Conservation (phyloP, 2,888 invertebrate genomes). For the Ganaspis brasiliensis region DNA sequence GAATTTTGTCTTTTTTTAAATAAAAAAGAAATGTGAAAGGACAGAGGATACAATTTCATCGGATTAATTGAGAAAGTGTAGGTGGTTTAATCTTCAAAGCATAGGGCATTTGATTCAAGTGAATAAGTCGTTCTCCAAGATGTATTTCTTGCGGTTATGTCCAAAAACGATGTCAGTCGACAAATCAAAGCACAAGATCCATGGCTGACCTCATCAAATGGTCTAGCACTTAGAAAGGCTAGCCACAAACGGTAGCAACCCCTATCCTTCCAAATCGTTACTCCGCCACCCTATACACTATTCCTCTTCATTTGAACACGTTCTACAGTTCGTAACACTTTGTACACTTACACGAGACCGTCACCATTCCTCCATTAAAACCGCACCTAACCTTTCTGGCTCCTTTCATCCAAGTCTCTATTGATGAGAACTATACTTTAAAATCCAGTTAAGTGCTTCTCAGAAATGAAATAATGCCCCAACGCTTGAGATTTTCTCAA, state of each 20-base stretch:
- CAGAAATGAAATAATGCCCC: not conserved
- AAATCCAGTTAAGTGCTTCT: slow-evolving; percentile 36
- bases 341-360: slow-evolving; percentile 21
- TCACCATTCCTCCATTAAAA: slow-evolving; percentile 35
- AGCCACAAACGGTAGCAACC: slow-evolving; percentile 42
- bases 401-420: slow-evolving; percentile 21
- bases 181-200: slow-evolving; percentile 39
- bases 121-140: slow-evolving; percentile 36
- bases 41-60: too few species aligned
- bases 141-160: slow-evolving; percentile 27
- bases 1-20: too few species aligned
- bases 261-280: slow-evolving; percentile 35
- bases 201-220: slow-evolving; percentile 53
- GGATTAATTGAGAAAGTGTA: slow-evolving; percentile 11
- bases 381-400: slow-evolving; percentile 26
- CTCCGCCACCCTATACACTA: slow-evolving; percentile 19
- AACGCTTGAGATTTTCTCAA: not conserved
- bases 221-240: slow-evolving; percentile 44
- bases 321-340: slow-evolving; percentile 16
- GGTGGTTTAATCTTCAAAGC: slow-evolving; percentile 24
- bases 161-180: slow-evolving; percentile 16
- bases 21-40: too few species aligned
- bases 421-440: slow-evolving; percentile 18
- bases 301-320: slow-evolving; percentile 32
- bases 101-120: slow-evolving; percentile 1